phyloP scores from a whole-genome alignment of 2,888 invertebrate genomes.

The Drosophila merina region DNA sequence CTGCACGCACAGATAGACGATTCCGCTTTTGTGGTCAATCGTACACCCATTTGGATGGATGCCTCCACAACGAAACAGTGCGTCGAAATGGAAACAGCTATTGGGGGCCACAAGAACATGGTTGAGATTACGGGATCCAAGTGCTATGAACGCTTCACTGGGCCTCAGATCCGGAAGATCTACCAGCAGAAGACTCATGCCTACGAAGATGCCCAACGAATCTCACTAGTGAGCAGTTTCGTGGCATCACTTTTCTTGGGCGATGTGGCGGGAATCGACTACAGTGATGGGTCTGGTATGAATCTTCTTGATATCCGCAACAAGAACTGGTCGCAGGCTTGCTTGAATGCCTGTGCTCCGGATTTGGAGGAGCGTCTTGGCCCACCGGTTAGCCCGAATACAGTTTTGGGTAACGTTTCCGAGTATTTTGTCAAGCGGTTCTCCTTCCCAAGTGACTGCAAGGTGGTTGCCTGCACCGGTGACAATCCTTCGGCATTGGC shows the following conservation, averaged over 20 bases:
- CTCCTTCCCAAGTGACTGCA: slow-evolving; percentile 91
- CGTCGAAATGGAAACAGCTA: slow-evolving; percentile 89
- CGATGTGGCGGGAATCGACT: slow-evolving; percentile 94
- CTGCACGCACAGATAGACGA: slow-evolving; percentile 92
- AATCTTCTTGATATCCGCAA: slow-evolving; percentile 93
- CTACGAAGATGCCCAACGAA: slow-evolving; percentile 91
- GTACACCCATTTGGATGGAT: slow-evolving; percentile 99
- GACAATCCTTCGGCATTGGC: slow-evolving; percentile 96
- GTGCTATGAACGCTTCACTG: slow-evolving; percentile 89
- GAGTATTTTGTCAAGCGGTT: slow-evolving; percentile 93
- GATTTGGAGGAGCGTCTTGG: slow-evolving; percentile 90
- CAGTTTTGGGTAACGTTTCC: slow-evolving; percentile 89
- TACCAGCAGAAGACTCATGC: slow-evolving; percentile 88
- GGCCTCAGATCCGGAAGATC: slow-evolving; percentile 96
- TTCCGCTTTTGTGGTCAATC: slow-evolving; percentile 89
- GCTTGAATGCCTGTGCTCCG: slow-evolving; percentile 91
- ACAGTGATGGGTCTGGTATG: slow-evolving; percentile 97
- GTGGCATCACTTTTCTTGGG: slow-evolving; percentile 94
- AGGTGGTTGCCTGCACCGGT: slow-evolving; percentile 95
- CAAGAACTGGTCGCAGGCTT: slow-evolving; percentile 90
- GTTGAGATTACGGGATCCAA: slow-evolving; percentile 83
- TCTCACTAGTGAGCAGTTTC: slow-evolving; percentile 97
- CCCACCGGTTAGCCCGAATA: slow-evolving; percentile 88
- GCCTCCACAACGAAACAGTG: slow-evolving; percentile 85
- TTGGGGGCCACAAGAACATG: slow-evolving; percentile 87